phyloP scores from a whole-genome alignment of 2,797 vertebrate species.

The Ceryle rudis region DNA sequence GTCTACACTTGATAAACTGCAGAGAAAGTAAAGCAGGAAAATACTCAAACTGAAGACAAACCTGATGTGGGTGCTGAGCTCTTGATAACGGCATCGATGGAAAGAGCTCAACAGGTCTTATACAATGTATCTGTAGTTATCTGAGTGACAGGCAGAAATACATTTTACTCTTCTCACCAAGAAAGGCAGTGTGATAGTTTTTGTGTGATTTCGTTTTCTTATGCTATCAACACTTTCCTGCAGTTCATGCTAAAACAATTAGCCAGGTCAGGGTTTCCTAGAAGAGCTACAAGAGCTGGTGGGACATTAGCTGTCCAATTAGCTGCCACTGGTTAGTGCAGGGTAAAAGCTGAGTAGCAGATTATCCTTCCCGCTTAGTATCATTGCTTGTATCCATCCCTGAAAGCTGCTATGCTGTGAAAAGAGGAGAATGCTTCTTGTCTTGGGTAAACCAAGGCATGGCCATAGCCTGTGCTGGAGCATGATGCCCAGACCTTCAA shows the following conservation, averaged over 20 bases:
- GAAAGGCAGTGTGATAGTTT: not conserved
- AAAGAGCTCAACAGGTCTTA: not conserved
- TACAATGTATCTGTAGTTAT: not conserved
- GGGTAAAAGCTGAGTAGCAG: not conserved
- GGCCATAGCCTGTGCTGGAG: not conserved
- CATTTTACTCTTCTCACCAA: not conserved
- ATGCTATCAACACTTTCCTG: not conserved
- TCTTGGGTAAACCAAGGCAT: not conserved
- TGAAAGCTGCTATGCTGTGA: not conserved
- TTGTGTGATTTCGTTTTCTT: not conserved
- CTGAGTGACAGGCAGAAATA: not conserved
- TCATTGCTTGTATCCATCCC: not conserved
- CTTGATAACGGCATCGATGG: not conserved
- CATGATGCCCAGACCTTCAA: not conserved
- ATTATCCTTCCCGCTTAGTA: not conserved
- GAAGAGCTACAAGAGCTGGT: not conserved
- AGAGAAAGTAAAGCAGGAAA: constrained; percentile 32
- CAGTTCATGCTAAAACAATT: not conserved
- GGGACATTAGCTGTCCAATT: not conserved
- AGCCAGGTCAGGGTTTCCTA: not conserved
- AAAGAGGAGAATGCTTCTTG: not conserved
- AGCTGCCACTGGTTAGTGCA: not conserved
- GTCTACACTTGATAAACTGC: not conserved
- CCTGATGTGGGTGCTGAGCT: not conserved
- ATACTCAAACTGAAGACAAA: not conserved